Base-by-base conservation (phyloP, 1,140 invertebrate genomes). In the Neodiprion lecontei region DNA sequence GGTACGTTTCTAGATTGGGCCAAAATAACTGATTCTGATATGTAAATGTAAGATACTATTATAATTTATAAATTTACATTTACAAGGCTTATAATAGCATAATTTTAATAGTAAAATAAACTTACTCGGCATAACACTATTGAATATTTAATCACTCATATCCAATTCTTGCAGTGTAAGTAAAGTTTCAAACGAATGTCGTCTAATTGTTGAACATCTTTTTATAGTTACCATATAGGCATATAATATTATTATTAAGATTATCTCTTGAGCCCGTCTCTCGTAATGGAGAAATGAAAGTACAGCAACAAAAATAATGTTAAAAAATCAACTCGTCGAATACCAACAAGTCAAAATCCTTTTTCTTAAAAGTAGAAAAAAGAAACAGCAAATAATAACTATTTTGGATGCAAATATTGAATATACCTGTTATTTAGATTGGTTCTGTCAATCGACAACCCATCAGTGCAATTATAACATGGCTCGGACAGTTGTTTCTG, bases 51-150 rank as follows among this genome's bases (percentile, higher is more conserved):
- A 86, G 81, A 79, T 86, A 87, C 82, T 86, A 82, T 84, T 85
- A 83, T 82, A 84, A 85, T 87, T 86, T 86, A 86, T 87, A 84
- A 86, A 86, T 86, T 84, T 86, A 86, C 83, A 87, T 86, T 83
- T 86, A 86, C 85, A 86, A 86, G 83, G 79, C 84, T 86, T 86
- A 69, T 8, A 23, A 86, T 75, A 80, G 76, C 77, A 78, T 83
- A 77, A 80, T 74, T 86, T 84, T 84, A 86, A 85, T 86, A 86
- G 84, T 87, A 87, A 87, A 87, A 87, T 86, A 86, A 86, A 81
- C 81, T 84, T 86, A 87, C 73, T 80, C 75, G 77, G 77, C 76
- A 78, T 83, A 86, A 86, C 79, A 77, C 81, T 83, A 84, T 82
- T 72, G 76, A 81, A 82, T 83, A 82, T 83, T 78, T 77, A 80